These are phyloP conservation scores for Bubalus kerabau DNA, from an alignment of 2,113 vertebrate genomes.

Conservation along the genomic window DNA sequence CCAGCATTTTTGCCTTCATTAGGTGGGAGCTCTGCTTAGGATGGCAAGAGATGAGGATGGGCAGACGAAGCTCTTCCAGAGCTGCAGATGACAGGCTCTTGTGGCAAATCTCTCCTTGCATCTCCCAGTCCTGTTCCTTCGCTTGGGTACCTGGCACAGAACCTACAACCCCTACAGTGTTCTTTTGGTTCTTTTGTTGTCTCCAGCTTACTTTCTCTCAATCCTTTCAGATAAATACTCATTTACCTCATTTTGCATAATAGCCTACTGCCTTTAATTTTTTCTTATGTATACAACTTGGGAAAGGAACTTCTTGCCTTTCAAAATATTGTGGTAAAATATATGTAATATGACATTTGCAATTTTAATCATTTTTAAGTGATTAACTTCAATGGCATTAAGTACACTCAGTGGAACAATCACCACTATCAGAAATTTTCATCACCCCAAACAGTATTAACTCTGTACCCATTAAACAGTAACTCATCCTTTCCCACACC, in stretches of 20 bases:
- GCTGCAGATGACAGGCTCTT: background rate
- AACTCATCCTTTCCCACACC: fast-evolving
- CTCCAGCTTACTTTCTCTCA: background rate
- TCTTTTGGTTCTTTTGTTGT: background rate
- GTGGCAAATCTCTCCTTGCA: background rate
- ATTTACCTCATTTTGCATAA: background rate
- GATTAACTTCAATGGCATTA: background rate
- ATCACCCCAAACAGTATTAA: background rate
- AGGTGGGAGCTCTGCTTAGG: background rate
- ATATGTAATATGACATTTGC: background rate
- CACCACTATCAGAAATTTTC: background rate
- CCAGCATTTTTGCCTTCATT: background rate
- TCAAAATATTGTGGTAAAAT: background rate
- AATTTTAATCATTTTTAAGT: background rate
- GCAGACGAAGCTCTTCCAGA: background rate
- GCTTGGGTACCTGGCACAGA: background rate
- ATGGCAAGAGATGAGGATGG: background rate
- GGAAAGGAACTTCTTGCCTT: background rate
- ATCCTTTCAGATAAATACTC: background rate
- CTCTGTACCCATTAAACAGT: background rate
- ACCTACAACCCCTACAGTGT: background rate
- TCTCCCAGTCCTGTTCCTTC: background rate
- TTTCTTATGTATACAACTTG: background rate
- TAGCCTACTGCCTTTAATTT: background rate
- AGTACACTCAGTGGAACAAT: background rate